Evolutionary conservation across 1,140 invertebrate genomes (phyloP).

Genomic region (Neotoxoptera formosana): DNA sequence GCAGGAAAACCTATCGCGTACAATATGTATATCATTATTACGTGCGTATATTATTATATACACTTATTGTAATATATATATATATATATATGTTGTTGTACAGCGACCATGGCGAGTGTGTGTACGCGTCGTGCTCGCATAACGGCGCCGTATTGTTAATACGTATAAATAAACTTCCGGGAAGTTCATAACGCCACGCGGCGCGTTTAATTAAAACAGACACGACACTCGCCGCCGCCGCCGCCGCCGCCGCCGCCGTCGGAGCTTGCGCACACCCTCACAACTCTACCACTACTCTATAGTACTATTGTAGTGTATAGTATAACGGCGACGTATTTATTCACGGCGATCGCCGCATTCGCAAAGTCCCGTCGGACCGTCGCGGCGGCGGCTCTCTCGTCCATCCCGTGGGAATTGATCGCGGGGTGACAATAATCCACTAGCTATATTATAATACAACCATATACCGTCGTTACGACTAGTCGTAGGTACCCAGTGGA

Average conservation of each 20-base stretch:
- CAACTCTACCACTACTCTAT: no score
- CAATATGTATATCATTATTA: not conserved
- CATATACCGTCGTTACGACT: not conserved
- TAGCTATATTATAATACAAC: not conserved
- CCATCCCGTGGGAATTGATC: not conserved
- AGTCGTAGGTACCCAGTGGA: not conserved
- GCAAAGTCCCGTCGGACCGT: not conserved
- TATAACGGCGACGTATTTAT: not conserved
- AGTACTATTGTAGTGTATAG: not conserved
- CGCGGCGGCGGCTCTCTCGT: not conserved
- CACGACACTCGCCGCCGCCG: not conserved
- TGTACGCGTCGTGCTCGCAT: not conserved
- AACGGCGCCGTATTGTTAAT: not conserved
- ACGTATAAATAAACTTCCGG: not conserved
- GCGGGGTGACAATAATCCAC: not conserved
- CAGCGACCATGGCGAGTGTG: not conserved
- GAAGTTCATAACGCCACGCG: not conserved
- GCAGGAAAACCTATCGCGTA: not conserved
- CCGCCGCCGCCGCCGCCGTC: not conserved
- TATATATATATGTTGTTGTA: no score
- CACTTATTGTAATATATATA: not conserved
- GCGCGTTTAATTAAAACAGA: conserved; percentile 50
- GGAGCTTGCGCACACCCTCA: not conserved
- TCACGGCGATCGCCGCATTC: not conserved
- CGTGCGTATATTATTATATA: not conserved